Evolutionary conservation across 2,888 invertebrate genomes (phyloP), one percentile per base, ranked within the genome.

Genomic region (Sinelater perroti): DNA sequence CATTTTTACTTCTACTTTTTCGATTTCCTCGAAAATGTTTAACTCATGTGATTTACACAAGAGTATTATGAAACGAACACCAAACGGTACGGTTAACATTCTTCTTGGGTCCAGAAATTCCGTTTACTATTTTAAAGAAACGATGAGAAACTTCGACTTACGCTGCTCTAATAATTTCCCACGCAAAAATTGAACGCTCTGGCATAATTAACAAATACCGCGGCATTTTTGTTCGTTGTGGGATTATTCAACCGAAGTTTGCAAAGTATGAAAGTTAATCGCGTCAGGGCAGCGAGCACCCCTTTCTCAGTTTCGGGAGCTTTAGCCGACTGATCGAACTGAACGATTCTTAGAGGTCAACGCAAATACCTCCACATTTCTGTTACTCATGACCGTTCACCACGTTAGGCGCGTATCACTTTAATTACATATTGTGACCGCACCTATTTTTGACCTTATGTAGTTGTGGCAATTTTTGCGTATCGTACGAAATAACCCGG

Each of bases 371-470:
- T 40, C 18, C 40, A 40, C 16, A 40, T 40, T 40, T 40, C 40
- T 40, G 40, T 11, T 6, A 13, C 14, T 40, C 6, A 20, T 17
- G n/a, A 17, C 20, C 40, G 26, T 16, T 40, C 26, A 40, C 40
- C 14, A 26, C 24, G 2, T 11, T 1, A 21, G 10, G 2, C 31
- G 36, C 49, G 24, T 52, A 55, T 55, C 49, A 47, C 16, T 33
- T 31, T 49, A 49, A 55, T 55, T 47, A 55, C 49, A 36, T 47
- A 49, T 42, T 47, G 49, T 46, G 26, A 28, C 58, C 58, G 47
- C 58, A 46, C 58, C 58, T 24, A 42, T 33, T 52, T 47, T 42
- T 47, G 44, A 58, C 58, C 53, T 58, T 58, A 53, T 57, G 33
- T 52, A 38, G 24, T 52, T 51, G 14, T 38, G 38, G 21, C 18